These are phyloP conservation scores for Equus przewalskii DNA, from an alignment of 2,113 vertebrate genomes.

Conservation along the genomic window DNA sequence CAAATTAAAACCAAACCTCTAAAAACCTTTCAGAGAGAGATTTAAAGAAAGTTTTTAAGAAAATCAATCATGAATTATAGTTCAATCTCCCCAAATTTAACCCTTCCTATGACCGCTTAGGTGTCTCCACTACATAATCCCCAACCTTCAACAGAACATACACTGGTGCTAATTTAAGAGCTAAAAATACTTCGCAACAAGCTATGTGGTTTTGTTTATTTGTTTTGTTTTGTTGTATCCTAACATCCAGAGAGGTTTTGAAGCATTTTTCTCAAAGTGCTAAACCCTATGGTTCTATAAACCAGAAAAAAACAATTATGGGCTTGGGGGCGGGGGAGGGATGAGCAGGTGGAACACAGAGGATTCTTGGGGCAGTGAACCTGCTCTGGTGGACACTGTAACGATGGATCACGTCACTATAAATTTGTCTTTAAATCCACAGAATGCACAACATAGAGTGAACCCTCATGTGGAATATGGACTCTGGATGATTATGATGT, in stretches of 20 bases:
- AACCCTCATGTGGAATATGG: not conserved
- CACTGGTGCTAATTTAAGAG: not conserved
- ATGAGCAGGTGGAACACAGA: not conserved
- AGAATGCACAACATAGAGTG: not conserved
- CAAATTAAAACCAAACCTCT: not conserved
- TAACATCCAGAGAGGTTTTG: not conserved
- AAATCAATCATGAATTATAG: not conserved
- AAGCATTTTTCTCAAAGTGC: not conserved
- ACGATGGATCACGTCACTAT: not conserved
- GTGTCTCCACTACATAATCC: not conserved
- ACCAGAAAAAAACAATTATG: not conserved
- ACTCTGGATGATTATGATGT: not conserved
- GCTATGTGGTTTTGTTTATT: not conserved
- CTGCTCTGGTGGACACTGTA: not conserved
- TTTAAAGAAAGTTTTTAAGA: not conserved
- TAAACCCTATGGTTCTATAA: conserved; percentile 2
- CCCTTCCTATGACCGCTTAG: not conserved
- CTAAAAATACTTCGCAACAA: not conserved
- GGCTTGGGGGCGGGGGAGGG: not conserved
- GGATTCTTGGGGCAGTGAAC: not conserved
- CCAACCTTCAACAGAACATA: not conserved
- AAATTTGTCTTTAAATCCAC: not conserved
- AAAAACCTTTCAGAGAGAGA: not conserved
- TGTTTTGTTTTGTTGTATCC: not conserved
- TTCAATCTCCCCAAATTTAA: conserved; percentile 11